A percentile compares a stretch with the other conserved stretches of the same genome.
These are phyloP conservation scores for Paramormyrops hopkinsi DNA, from an alignment of 2,797 vertebrate genomes.

Conservation along the genomic window DNA sequence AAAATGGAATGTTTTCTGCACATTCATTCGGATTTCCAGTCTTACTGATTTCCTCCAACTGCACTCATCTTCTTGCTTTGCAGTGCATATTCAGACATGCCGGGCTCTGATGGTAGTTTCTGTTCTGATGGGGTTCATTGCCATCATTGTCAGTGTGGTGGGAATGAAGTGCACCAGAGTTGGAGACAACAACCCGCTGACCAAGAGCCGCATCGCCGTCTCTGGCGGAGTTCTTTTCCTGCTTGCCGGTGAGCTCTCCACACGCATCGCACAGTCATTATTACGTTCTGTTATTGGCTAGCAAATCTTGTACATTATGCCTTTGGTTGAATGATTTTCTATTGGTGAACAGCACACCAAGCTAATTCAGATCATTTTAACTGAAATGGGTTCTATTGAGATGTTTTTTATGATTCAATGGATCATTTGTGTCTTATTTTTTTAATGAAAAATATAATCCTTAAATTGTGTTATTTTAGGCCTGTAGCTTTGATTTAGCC, in stretches of 20 bases:
- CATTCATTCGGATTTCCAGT: background rate
- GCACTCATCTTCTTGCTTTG: background rate
- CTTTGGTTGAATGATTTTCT: background rate
- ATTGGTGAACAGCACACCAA: background rate
- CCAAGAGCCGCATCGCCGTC: constrained; percentile 82
- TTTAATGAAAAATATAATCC: background rate
- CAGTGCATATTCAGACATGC: constrained; percentile 91
- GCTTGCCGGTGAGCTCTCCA: constrained; percentile 69
- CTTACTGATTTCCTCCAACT: background rate
- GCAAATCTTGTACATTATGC: background rate
- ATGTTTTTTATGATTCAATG: background rate
- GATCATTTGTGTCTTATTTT: background rate
- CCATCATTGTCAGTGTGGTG: constrained; percentile 82
- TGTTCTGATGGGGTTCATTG: constrained; percentile 86
- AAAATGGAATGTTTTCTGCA: background rate
- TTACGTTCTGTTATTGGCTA: background rate
- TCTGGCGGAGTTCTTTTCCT: constrained; percentile 83
- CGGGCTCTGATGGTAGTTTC: constrained; percentile 93
- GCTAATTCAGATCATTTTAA: background rate
- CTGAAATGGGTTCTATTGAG: background rate
- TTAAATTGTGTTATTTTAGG: background rate
- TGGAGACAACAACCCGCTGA: constrained; percentile 82
- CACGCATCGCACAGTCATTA: background rate
- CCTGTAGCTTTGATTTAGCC: background rate
- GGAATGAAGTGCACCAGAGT: constrained; percentile 98